Percentiles rank a stretch among this genome's conserved stretches.
phyloP scores from a whole-genome alignment of 2,888 invertebrate species.

The Agrotis puta region DNA sequence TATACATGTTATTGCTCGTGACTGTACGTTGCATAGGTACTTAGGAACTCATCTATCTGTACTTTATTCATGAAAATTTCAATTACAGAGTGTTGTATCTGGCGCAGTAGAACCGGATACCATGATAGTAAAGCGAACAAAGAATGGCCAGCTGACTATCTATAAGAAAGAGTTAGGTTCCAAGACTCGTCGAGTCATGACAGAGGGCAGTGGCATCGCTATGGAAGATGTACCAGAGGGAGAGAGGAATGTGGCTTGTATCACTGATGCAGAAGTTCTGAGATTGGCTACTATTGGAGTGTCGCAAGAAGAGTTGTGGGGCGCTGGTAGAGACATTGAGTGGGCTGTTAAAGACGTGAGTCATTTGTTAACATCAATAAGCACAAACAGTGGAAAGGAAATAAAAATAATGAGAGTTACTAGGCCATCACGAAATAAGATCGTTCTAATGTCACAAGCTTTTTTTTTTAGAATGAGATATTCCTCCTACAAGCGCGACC shows the following conservation, averaged over 20 bases:
- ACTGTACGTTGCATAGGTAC: no score
- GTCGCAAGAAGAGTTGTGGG: constrained; percentile 92
- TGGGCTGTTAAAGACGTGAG: constrained; percentile 93
- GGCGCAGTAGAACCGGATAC: constrained; percentile 95
- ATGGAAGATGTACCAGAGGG: constrained; percentile 81
- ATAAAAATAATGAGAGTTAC: no score
- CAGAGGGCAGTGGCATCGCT: constrained; percentile 82
- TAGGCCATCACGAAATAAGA: no score
- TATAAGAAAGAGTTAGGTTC: constrained; percentile 86
- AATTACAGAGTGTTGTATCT: constrained; percentile 94
- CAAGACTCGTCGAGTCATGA: constrained; percentile 89
- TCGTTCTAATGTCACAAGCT: no score
- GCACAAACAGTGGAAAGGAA: no score
- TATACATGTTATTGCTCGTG: no score
- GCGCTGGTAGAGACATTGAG: constrained; percentile 94
- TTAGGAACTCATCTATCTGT: no score
- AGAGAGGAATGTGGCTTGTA: constrained; percentile 86
- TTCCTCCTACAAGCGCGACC: constrained; percentile 94
- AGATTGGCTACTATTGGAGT: constrained; percentile 88
- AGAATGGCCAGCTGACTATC: constrained; percentile 86
- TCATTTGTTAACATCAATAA: not conserved
- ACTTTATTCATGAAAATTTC: constrained; percentile 10
- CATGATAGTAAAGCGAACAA: constrained; percentile 90
- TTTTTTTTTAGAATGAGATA: constrained; percentile 86
- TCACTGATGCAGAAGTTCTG: constrained; percentile 90